Base-by-base conservation (phyloP, 2,113 vertebrate genomes). In the Ceyx cyanopectus region DNA sequence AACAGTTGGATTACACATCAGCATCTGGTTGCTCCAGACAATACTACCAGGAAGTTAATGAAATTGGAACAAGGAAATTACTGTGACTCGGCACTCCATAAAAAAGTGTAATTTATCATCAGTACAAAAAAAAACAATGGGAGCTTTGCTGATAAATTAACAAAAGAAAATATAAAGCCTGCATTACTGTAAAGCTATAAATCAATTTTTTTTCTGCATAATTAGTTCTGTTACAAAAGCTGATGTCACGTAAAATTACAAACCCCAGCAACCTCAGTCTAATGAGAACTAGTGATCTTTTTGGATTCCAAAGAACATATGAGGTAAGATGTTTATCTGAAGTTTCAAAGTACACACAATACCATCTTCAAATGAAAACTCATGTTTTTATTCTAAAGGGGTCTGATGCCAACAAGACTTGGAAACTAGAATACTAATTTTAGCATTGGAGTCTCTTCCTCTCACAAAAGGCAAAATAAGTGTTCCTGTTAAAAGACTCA, bases 31-130 rank as follows among this genome's bases (percentile, higher is more conserved):
- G 91, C 91, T 95, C 92, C 76, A 94, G 96, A 98, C 98, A 98
- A 98, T 98, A 94, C 96, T 87, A 96, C 79, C 97, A 98, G 97
- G 98, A 98, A 97, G 97, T 94, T 92, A 97, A 96, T 94, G 95
- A 96, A 97, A 97, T 85, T 78, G 90, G 95, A 96, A 96, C 96
- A 97, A 97, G 98, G 98, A 98, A 98, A 97, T 96, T 81, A 92
- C 96, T 94, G 54, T 87, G 97, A 97, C 95, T 98, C 90, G 57
- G 43, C 94, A 97, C 94, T 97, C 96, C 96, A 97, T 96, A 96
- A 97, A 97, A 96, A 96, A 97, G 92, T 77, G 63, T 82, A 96
- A 95, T 97, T 96, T 95, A 94, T 97, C 96, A 95, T 94, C 63
- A 72, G 92, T n/a, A 82, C 37, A 96, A 95, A 68, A 69, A 62